Evolutionary conservation across 2,797 vertebrate genomes (phyloP).

Genomic region (Acestrorhynchus altus): DNA sequence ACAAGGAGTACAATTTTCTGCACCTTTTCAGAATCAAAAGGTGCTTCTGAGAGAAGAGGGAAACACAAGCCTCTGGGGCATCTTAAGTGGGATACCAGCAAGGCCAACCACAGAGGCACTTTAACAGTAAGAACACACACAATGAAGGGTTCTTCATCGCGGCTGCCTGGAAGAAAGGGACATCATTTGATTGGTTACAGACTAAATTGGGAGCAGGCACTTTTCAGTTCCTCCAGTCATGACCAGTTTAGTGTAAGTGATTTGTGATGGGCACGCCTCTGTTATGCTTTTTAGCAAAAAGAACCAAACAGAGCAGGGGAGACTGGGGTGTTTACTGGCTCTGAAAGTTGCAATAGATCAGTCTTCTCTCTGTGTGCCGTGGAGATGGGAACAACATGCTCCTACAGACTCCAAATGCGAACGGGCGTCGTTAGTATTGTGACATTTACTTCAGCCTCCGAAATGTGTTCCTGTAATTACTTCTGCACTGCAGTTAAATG

Average conservation of each 20-base stretch:
- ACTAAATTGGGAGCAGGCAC: constrained; percentile 37
- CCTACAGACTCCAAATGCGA: constrained; percentile 59
- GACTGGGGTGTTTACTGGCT: constrained; percentile 10
- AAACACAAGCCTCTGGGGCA: constrained; percentile 7
- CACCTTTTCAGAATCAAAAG: constrained; percentile 15
- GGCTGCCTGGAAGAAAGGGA: background rate
- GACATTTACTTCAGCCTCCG: constrained; percentile 72
- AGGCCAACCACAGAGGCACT: constrained; percentile 27
- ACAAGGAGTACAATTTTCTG: constrained; percentile 18
- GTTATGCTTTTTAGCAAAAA: background rate
- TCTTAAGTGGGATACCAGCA: constrained; percentile 24
- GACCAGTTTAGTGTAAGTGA: constrained; percentile 5
- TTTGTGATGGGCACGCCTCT: constrained; percentile 2
- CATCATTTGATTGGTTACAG: constrained; percentile 19
- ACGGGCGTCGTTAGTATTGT: constrained; percentile 61
- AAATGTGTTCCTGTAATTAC: constrained; percentile 75
- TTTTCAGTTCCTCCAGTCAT: constrained; percentile 19
- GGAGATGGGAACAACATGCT: constrained; percentile 28
- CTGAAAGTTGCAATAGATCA: background rate
- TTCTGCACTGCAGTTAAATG: constrained; percentile 74
- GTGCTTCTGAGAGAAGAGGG: constrained; percentile 20
- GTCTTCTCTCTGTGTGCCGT: background rate
- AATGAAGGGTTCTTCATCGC: constrained; percentile 15
- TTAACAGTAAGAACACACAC: constrained; percentile 25
- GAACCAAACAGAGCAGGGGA: background rate